These are phyloP conservation scores for Mactra quadrangularis DNA, from an alignment of 1,140 invertebrate species.

Conservation along the genomic window DNA sequence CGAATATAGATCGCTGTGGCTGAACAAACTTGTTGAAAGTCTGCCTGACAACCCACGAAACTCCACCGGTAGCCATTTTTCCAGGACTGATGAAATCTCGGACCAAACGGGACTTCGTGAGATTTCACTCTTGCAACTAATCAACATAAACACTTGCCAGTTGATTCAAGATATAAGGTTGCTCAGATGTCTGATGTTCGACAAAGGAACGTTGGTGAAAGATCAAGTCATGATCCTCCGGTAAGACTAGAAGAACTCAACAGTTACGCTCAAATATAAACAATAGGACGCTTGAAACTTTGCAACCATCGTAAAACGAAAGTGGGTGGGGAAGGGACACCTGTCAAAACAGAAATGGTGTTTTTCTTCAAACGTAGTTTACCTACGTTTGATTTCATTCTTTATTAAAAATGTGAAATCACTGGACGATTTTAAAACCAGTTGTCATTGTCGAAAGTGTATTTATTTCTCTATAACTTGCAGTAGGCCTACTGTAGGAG, in stretches of 20 bases:
- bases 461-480: too few relatives aligned
- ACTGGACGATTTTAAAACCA: too few relatives aligned
- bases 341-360: constrained; percentile 29
- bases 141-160: constrained; percentile 59
- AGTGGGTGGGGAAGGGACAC: constrained; percentile 45
- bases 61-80: constrained; percentile 59
- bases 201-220: constrained; percentile 45
- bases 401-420: too few relatives aligned
- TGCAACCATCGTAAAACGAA: constrained; percentile 32
- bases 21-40: constrained; percentile 44
- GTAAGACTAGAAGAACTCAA: neutral
- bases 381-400: too few relatives aligned
- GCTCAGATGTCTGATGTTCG: constrained; percentile 42
- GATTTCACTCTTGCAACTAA: constrained; percentile 28
- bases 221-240: constrained; percentile 21
- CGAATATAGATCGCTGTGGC: neutral
- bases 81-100: constrained; percentile 10
- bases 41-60: constrained; percentile 57
- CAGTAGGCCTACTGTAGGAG: too few relatives aligned
- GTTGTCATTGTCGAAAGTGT: too few relatives aligned
- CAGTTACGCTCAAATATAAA: neutral
- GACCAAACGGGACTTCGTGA: constrained; percentile 1
- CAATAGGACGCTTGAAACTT: neutral
- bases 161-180: neutral
- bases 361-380: too few relatives aligned